Evolutionary conservation across 1,140 invertebrate genomes (phyloP).

Genomic region (Heterodera schachtii): DNA sequence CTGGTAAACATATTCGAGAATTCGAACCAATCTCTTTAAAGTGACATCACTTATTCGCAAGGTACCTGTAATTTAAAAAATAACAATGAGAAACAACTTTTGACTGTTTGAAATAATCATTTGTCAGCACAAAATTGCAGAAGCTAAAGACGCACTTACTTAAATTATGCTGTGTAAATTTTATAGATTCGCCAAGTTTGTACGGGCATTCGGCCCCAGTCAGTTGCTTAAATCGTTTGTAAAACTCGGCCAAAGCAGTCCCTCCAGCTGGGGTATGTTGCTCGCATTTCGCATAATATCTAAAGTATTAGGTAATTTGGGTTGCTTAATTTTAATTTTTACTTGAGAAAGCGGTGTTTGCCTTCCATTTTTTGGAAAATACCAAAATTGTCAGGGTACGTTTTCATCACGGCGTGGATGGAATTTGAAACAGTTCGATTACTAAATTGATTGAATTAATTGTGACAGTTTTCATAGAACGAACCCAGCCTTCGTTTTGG

Average conservation of each 20-base stretch:
- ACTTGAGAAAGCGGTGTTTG: conserved; percentile 43
- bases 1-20: conserved; percentile 44
- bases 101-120: background rate
- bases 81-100: too few species aligned
- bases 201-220: conserved; percentile 54
- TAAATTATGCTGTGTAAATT: conserved; percentile 56
- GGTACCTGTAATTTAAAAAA: conserved; percentile 41
- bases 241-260: conserved; percentile 38
- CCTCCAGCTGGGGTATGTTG: conserved; percentile 7
- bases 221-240: conserved; percentile 40
- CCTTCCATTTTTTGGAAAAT: conserved; percentile 63
- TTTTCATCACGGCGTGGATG: conserved; percentile 43
- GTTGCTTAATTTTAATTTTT: background rate
- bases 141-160: conserved; percentile 44
- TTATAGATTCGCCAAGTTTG: conserved; percentile 55
- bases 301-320: background rate
- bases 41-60: conserved; percentile 57
- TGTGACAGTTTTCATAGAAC: background rate
- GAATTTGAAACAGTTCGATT: conserved; percentile 54
- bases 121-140: conserved; percentile 14
- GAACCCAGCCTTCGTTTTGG: conserved; percentile 47
- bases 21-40: conserved; percentile 45
- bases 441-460: background rate
- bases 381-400: conserved; percentile 55
- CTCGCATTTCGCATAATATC: conserved; percentile 19